A percentile compares a stretch with the other conserved stretches of the same genome.
These are phyloP conservation scores for Anoplopoma fimbria DNA, from an alignment of 2,113 vertebrate genomes.

Conservation along the genomic window DNA sequence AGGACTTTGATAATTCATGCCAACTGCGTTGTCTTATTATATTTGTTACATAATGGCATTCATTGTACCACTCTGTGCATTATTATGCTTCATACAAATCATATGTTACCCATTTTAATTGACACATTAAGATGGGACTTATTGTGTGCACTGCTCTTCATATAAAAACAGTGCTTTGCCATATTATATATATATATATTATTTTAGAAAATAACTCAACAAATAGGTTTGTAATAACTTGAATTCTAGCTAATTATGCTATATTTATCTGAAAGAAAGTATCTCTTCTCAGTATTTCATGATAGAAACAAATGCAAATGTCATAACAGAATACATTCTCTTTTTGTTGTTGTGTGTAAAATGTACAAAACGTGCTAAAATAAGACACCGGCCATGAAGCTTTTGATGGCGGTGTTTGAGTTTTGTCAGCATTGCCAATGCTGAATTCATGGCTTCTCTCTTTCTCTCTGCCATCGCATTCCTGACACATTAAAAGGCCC, in stretches of 20 bases:
- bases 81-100: slow-evolving; percentile 10
- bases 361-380: background rate
- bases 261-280: background rate
- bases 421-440: slow-evolving; percentile 11
- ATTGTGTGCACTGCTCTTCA: background rate
- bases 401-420: background rate
- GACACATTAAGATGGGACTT: background rate
- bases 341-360: background rate
- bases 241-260: background rate
- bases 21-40: background rate
- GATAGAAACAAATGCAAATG: background rate
- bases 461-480: background rate
- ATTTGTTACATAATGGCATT: background rate
- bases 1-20: background rate
- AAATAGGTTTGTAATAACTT: background rate
- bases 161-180: slow-evolving; percentile 19
- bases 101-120: slow-evolving; percentile 13
- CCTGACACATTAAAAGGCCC: background rate
- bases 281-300: background rate
- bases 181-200: no score
- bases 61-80: background rate
- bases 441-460: background rate
- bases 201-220: background rate
- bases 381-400: background rate
- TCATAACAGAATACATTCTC: background rate